phyloP scores from a whole-genome alignment of 2,888 invertebrate species.

The Zygaena filipendulae region DNA sequence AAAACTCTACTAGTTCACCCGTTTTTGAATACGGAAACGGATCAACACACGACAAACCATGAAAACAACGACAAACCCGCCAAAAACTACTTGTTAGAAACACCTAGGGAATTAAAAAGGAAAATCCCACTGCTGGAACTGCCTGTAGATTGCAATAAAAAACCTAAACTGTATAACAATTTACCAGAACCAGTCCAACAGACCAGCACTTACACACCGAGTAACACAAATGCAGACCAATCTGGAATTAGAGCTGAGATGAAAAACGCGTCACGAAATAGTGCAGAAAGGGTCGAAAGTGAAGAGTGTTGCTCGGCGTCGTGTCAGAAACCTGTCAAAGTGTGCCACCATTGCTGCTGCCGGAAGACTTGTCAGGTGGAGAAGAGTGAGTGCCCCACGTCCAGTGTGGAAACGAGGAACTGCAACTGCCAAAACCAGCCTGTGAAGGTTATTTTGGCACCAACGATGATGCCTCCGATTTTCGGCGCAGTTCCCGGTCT shows the following conservation, averaged over 20 bases:
- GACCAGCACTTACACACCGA: too few species aligned
- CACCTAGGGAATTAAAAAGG: slow-evolving; percentile 45
- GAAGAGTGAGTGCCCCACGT: slow-evolving; percentile 8
- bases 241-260: slow-evolving; percentile 25
- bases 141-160: slow-evolving; percentile 38
- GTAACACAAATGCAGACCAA: too few species aligned
- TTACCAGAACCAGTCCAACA: slow-evolving; percentile 4
- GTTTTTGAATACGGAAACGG: slow-evolving; percentile 22
- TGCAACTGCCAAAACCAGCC: slow-evolving; percentile 29
- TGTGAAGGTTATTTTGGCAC: slow-evolving; percentile 51
- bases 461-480: slow-evolving; percentile 51
- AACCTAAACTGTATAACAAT: slow-evolving; percentile 32
- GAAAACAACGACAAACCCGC: slow-evolving; percentile 18
- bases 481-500: slow-evolving; percentile 39
- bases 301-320: slow-evolving; percentile 13
- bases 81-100: slow-evolving; percentile 44
- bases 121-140: slow-evolving; percentile 41
- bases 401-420: slow-evolving; percentile 11
- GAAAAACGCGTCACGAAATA: slow-evolving; percentile 22
- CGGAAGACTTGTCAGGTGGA: slow-evolving; percentile 13
- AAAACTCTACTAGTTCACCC: slow-evolving; percentile 50
- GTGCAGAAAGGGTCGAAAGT: slow-evolving; percentile 13
- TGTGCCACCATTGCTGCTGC: slow-evolving; percentile 35
- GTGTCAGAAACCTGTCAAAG: slow-evolving; percentile 11
- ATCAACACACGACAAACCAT: slow-evolving; percentile 8